Conservation (phyloP, 1,140 invertebrate genomes). For the Centruroides vittatus region DNA sequence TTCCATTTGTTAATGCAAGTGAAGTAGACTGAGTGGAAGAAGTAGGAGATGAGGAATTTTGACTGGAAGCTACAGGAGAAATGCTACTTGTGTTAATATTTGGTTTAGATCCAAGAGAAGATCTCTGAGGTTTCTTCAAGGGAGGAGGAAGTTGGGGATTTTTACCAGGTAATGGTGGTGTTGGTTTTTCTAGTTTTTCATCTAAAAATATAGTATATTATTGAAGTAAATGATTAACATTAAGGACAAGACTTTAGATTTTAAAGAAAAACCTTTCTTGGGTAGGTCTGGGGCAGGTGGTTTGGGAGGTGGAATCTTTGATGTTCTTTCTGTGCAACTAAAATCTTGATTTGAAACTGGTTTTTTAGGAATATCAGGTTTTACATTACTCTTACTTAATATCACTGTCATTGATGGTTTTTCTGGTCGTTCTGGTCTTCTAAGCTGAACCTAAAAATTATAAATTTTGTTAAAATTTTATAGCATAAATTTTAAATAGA, state of each 20-base stretch:
- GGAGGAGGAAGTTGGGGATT: slow-evolving; percentile 30
- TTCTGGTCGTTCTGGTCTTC: slow-evolving; percentile 24
- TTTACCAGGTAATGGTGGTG: slow-evolving; percentile 24
- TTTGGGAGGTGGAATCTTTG: slow-evolving; percentile 9
- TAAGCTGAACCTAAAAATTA: neutral
- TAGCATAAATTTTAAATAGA: no score
- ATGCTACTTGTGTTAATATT: no score
- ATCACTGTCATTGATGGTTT: slow-evolving; percentile 19
- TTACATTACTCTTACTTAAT: slow-evolving; percentile 5
- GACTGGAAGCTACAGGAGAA: neutral
- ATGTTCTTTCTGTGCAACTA: slow-evolving; percentile 2
- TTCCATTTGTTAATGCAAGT: neutral
- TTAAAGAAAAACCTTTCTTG: slow-evolving; percentile 12
- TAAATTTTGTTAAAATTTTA: no score
- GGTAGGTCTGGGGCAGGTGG: slow-evolving; percentile 7
- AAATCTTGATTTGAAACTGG: slow-evolving; percentile 7
- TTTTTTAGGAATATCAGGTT: slow-evolving; percentile 5
- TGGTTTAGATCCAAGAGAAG: slow-evolving; percentile 3
- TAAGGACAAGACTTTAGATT: no score
- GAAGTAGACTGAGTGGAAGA: neutral
- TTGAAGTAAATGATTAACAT: neutral
- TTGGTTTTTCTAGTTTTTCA: slow-evolving; percentile 15
- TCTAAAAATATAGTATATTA: slow-evolving; percentile 2
- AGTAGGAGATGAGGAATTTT: slow-evolving; percentile 1
- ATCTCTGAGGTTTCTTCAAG: slow-evolving; percentile 21